phyloP scores from a whole-genome alignment of 1,140 invertebrate species.

The Thaumetopoea pityocampa region DNA sequence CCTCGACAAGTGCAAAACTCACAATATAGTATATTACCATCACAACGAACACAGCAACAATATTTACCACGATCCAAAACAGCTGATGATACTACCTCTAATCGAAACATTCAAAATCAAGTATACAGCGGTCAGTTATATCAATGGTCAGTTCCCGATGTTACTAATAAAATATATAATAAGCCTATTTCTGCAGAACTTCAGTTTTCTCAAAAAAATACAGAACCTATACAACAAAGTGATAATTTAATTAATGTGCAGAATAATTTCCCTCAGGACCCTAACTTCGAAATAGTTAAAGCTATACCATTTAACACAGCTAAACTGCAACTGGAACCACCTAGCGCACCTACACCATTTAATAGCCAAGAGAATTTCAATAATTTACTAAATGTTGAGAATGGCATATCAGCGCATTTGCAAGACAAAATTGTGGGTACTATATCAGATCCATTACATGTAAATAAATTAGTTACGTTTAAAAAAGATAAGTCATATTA shows the following conservation, averaged over 20 bases:
- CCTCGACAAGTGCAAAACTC: conserved; percentile 10
- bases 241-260: conserved; percentile 19
- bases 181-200: conserved; percentile 22
- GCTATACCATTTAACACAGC: conserved; percentile 25
- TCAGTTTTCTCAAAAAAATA: conserved; percentile 20
- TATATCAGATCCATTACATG: conserved; percentile 52
- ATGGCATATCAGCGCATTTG: conserved; percentile 55
- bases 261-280: conserved; percentile 15
- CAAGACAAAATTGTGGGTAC: conserved; percentile 57
- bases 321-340: conserved; percentile 28
- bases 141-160: conserved; percentile 53
- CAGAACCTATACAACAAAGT: conserved; percentile 11
- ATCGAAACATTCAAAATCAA: conserved; percentile 27
- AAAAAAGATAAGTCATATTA: conserved; percentile 63
- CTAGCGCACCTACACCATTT: conserved; percentile 22
- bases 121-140: conserved; percentile 65
- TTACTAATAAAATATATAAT: conserved; percentile 58
- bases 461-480: conserved; percentile 56
- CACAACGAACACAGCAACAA: conserved; percentile 13
- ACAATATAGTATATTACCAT: conserved; percentile 14
- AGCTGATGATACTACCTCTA: conserved; percentile 14
- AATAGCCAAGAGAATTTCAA: conserved; percentile 30
- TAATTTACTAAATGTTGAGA: conserved; percentile 34
- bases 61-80: conserved; percentile 22
- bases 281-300: conserved; percentile 44